A percentile compares a stretch with the other conserved stretches of the same genome.
These are phyloP conservation scores for Drosophila austrosaltans DNA, from an alignment of 2,888 invertebrate species.

Conservation along the genomic window DNA sequence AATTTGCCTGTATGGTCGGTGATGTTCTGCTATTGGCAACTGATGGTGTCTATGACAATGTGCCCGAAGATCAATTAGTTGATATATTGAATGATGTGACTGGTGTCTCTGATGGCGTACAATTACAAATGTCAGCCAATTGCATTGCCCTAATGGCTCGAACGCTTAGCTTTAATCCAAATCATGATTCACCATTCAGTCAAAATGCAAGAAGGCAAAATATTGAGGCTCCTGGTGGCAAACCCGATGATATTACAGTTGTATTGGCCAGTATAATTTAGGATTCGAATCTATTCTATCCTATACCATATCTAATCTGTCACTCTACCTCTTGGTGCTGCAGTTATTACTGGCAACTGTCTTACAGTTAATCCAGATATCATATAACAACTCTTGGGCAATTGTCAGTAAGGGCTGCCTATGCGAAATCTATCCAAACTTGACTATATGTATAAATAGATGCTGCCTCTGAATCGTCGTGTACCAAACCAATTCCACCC, in stretches of 20 bases:
- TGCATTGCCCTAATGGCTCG: slow-evolving; percentile 97
- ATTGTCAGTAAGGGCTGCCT: slow-evolving; percentile 1
- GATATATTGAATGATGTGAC: slow-evolving; percentile 90
- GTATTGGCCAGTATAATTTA: slow-evolving; percentile 46
- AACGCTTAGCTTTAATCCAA: slow-evolving; percentile 94
- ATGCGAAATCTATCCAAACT: not conserved
- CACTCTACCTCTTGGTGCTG: too few species aligned
- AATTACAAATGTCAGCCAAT: slow-evolving; percentile 94
- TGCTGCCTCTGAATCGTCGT: too few species aligned
- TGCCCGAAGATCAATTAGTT: slow-evolving; percentile 93
- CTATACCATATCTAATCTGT: too few species aligned
- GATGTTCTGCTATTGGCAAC: slow-evolving; percentile 97
- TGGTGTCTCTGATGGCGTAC: slow-evolving; percentile 87
- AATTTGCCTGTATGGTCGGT: slow-evolving; percentile 92
- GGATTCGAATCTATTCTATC: not conserved
- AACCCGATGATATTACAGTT: slow-evolving; percentile 95
- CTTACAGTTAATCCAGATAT: not conserved
- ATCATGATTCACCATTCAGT: slow-evolving; percentile 90
- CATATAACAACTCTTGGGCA: not conserved
- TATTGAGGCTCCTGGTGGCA: slow-evolving; percentile 94
- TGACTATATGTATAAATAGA: too few species aligned
- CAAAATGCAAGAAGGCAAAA: slow-evolving; percentile 47
- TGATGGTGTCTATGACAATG: slow-evolving; percentile 98
- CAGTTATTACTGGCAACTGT: not conserved
- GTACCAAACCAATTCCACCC: too few species aligned